phyloP scores from a whole-genome alignment of 1,140 invertebrate species.

The Calephelis virginiensis region DNA sequence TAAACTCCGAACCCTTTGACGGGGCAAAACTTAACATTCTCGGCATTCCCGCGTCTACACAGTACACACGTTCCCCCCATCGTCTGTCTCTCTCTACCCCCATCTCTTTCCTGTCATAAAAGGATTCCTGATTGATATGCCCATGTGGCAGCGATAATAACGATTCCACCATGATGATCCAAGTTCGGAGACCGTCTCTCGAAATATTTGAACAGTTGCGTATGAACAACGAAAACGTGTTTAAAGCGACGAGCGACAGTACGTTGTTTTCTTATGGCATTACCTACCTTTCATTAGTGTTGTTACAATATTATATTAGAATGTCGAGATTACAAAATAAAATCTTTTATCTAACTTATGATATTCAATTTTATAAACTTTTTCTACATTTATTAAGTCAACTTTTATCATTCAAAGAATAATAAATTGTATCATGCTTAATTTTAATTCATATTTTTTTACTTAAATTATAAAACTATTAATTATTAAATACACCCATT shows the following conservation, averaged over 20 bases:
- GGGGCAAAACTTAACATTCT: constrained; percentile 52
- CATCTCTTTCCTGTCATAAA: constrained; percentile 29
- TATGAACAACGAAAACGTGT: neutral
- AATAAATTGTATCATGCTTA: too few relatives aligned
- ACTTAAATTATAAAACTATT: too few relatives aligned
- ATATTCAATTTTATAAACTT: too few relatives aligned
- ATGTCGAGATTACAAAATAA: too few relatives aligned
- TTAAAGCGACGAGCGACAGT: neutral
- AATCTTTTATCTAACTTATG: too few relatives aligned
- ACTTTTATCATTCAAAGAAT: too few relatives aligned
- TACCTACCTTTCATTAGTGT: too few relatives aligned
- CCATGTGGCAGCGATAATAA: constrained; percentile 7
- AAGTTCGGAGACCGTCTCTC: constrained; percentile 5
- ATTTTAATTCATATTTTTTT: too few relatives aligned
- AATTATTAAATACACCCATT: too few relatives aligned
- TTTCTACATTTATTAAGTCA: too few relatives aligned
- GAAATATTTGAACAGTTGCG: constrained; percentile 13
- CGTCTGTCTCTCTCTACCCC: constrained; percentile 31
- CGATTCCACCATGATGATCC: constrained; percentile 2
- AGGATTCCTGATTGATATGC: constrained; percentile 37
- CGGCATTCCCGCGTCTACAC: constrained; percentile 44
- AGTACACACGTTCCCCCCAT: constrained; percentile 37
- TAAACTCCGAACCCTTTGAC: constrained; percentile 47
- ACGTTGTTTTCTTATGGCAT: too few relatives aligned
- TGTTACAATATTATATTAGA: too few relatives aligned